Percentiles rank a stretch among this genome's conserved stretches.
These are phyloP conservation scores for Autographa pulchrina DNA, from an alignment of 2,888 invertebrate species.

Conservation along the genomic window DNA sequence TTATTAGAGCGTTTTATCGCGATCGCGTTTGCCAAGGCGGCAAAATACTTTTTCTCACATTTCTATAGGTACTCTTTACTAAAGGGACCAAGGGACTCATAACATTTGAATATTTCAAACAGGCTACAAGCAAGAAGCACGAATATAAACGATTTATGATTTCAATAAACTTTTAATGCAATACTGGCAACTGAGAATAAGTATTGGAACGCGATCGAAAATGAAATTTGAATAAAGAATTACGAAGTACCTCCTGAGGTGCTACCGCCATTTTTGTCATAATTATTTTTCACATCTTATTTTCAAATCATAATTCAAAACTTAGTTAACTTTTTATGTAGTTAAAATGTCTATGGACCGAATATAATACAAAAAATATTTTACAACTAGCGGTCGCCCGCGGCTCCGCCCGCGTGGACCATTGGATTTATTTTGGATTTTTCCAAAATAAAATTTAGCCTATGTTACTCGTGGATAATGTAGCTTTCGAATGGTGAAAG, in stretches of 20 bases:
- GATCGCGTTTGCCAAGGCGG: slow-evolving; percentile 28
- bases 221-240: background rate
- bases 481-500: too few species aligned
- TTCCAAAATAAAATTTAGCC: too few species aligned
- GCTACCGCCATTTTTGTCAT: background rate
- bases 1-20: slow-evolving; percentile 40
- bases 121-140: slow-evolving; percentile 12
- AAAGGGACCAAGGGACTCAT: slow-evolving; percentile 1
- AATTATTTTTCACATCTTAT: background rate
- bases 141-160: slow-evolving; percentile 1
- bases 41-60: slow-evolving; percentile 20
- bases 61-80: background rate
- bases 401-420: too few species aligned
- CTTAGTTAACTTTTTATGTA: background rate
- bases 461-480: too few species aligned
- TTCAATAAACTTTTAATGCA: background rate
- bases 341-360: background rate
- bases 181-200: background rate
- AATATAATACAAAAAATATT: background rate
- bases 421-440: too few species aligned
- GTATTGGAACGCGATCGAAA: background rate
- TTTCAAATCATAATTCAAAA: background rate
- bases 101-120: slow-evolving; percentile 23
- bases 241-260: background rate
- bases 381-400: too few species aligned